Evolutionary conservation across 2,797 vertebrate species (phyloP).

Genomic region (Cynopterus sphinx): DNA sequence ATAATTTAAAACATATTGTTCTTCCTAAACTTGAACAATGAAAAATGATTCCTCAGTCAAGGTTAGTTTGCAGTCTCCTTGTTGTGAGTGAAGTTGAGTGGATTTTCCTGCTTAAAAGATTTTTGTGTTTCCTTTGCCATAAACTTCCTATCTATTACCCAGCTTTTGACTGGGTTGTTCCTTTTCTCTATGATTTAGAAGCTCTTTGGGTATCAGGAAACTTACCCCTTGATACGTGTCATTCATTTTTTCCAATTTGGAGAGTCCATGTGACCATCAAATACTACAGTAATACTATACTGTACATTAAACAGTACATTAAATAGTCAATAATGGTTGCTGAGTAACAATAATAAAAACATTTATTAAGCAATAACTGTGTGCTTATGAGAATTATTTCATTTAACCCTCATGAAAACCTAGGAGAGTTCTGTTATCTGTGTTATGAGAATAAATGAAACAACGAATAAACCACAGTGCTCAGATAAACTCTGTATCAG

Average conservation of each 20-base stretch:
- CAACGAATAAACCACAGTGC: neutral
- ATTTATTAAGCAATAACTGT: neutral
- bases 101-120: neutral
- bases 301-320: too few relatives aligned
- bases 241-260: neutral
- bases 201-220: neutral
- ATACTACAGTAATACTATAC: neutral
- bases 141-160: neutral
- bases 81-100: neutral
- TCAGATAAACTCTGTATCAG: rapidly evolving
- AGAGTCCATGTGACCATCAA: neutral
- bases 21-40: neutral
- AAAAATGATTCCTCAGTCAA: neutral
- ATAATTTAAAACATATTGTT: neutral
- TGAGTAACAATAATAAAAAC: neutral
- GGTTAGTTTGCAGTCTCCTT: neutral
- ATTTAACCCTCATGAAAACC: neutral
- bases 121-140: neutral
- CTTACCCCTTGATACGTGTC: neutral
- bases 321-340: neutral
- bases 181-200: neutral
- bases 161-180: neutral
- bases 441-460: neutral
- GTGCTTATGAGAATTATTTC: neutral
- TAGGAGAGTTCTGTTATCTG: neutral